phyloP scores from a whole-genome alignment of 1,140 invertebrate species.

The Orius laevigatus region DNA sequence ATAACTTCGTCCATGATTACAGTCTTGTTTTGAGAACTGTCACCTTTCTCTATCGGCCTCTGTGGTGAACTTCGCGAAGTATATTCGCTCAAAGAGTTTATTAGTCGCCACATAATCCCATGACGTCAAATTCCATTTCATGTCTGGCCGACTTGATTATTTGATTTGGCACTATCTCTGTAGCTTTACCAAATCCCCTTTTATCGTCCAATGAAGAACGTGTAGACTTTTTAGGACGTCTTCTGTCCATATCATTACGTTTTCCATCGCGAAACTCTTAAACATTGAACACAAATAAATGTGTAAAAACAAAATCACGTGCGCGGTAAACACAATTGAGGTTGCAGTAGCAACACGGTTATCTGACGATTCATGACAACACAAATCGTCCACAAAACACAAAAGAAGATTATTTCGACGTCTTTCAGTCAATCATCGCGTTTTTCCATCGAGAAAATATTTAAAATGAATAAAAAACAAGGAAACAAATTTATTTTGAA shows the following conservation, averaged over 20 bases:
- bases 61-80: slow-evolving; percentile 79
- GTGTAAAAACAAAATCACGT: too few species aligned
- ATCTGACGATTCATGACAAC: too few species aligned
- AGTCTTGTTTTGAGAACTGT: slow-evolving; percentile 88
- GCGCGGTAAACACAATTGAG: too few species aligned
- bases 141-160: slow-evolving; percentile 37
- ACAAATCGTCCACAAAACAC: too few species aligned
- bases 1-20: slow-evolving; percentile 95
- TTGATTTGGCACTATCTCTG: slow-evolving; percentile 29
- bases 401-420: too few species aligned
- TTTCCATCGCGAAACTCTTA: too few species aligned
- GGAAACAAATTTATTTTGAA: too few species aligned
- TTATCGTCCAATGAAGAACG: neutral
- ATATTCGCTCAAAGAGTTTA: slow-evolving; percentile 84
- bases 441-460: too few species aligned
- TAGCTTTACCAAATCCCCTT: neutral
- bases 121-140: slow-evolving; percentile 88
- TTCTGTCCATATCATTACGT: neutral
- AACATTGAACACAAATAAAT: too few species aligned
- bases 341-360: too few species aligned
- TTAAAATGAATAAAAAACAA: too few species aligned
- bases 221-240: neutral
- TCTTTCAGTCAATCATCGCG: too few species aligned
- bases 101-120: slow-evolving; percentile 72
- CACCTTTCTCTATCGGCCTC: slow-evolving; percentile 99